Conservation (phyloP, 2,888 invertebrate genomes). For the Plagiodera versicolora region DNA sequence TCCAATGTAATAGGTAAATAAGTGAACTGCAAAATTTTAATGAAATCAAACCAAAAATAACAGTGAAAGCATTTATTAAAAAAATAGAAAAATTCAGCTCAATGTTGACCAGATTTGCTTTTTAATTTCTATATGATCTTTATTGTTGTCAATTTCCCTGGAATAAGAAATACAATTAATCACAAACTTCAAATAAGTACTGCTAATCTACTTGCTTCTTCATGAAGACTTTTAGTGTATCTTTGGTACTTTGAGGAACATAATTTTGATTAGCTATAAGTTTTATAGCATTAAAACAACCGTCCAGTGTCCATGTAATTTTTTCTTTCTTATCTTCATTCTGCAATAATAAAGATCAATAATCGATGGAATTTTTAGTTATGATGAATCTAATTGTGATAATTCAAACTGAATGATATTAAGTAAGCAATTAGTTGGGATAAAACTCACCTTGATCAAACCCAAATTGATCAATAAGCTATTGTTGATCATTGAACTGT, state of each 20-base stretch:
- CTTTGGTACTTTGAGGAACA: slow-evolving; percentile 57
- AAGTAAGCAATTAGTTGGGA: slow-evolving; percentile 6
- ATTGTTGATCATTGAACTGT: slow-evolving; percentile 64
- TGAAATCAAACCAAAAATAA: not conserved
- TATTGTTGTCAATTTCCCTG: slow-evolving; percentile 38
- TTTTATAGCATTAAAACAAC: slow-evolving; percentile 63
- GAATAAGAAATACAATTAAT: slow-evolving; percentile 25
- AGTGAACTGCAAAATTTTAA: not conserved
- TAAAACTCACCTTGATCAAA: slow-evolving; percentile 70
- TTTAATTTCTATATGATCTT: slow-evolving; percentile 32
- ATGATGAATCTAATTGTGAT: too few relatives aligned
- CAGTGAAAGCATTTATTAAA: slow-evolving; percentile 10
- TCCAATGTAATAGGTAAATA: too few relatives aligned
- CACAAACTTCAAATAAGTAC: not conserved
- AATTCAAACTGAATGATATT: too few relatives aligned
- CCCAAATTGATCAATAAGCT: slow-evolving; percentile 66
- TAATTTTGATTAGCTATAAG: slow-evolving; percentile 58
- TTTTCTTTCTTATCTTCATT: slow-evolving; percentile 68
- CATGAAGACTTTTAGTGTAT: slow-evolving; percentile 59
- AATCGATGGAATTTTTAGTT: too few relatives aligned
- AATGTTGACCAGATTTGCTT: slow-evolving; percentile 35
- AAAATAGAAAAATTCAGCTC: slow-evolving; percentile 13
- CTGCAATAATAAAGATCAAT: slow-evolving; percentile 54
- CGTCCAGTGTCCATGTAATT: slow-evolving; percentile 65
- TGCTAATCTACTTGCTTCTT: slow-evolving; percentile 48